A percentile compares a stretch with the other conserved stretches of the same genome.
Conservation (phyloP, 2,888 invertebrate species). For the Mimas tiliae region DNA sequence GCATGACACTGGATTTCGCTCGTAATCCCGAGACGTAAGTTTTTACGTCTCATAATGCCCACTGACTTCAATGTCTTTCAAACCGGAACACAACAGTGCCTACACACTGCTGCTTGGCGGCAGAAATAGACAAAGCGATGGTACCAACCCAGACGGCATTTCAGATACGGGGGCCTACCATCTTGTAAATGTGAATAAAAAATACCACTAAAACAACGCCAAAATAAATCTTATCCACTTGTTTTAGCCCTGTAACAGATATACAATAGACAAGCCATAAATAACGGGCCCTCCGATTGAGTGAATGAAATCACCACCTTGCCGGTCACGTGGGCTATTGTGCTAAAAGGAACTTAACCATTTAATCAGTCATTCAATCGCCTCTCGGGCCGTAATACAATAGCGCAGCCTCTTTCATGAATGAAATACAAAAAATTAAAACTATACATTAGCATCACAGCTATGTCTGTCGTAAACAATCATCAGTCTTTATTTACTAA, state of each 20-base stretch:
- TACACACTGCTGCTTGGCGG: too few species aligned
- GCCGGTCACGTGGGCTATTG: conserved; percentile 74
- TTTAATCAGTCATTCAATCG: conserved; percentile 76
- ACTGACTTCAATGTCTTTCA: too few species aligned
- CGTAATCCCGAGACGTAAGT: too few species aligned
- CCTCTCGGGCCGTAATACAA: conserved; percentile 57
- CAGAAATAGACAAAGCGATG: too few species aligned
- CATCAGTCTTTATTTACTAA: conserved; percentile 13
- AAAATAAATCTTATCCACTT: neutral
- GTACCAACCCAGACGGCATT: too few species aligned
- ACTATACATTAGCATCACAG: conserved; percentile 40
- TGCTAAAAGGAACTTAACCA: conserved; percentile 72
- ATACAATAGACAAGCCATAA: conserved; percentile 38
- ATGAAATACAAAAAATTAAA: conserved; percentile 65
- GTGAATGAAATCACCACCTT: conserved; percentile 70
- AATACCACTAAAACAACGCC: neutral
- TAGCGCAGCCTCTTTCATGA: conserved; percentile 72
- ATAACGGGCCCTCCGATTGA: conserved; percentile 54
- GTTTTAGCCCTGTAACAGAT: neutral
- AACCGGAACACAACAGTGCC: too few species aligned
- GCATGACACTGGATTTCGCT: too few species aligned
- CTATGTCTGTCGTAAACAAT: conserved; percentile 4
- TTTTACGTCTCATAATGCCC: too few species aligned
- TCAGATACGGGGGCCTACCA: too few species aligned
- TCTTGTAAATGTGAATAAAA: neutral